Percentiles rank a stretch among this genome's conserved stretches.
These are phyloP conservation scores for Aromia moschata DNA, from an alignment of 2,888 invertebrate genomes.

Conservation along the genomic window DNA sequence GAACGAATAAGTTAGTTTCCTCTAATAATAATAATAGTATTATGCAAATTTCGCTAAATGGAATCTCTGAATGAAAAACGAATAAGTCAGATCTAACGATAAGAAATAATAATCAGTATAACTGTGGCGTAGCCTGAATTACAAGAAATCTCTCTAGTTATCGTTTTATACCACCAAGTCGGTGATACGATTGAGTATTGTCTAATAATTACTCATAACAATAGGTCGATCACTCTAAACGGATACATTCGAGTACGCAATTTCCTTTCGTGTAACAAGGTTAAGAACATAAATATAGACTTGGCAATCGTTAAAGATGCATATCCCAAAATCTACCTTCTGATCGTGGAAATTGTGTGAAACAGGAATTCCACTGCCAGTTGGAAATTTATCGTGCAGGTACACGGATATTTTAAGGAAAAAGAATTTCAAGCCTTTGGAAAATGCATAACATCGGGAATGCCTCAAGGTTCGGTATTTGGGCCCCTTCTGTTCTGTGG, in stretches of 20 bases:
- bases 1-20: no score
- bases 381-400: no score
- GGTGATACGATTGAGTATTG: slow-evolving; percentile 15
- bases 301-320: slow-evolving; percentile 6
- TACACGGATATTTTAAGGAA: no score
- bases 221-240: slow-evolving; percentile 38
- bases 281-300: slow-evolving; percentile 36
- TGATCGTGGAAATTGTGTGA: not conserved
- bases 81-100: not conserved
- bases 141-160: not conserved
- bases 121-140: not conserved
- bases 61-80: slow-evolving; percentile 4
- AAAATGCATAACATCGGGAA: no score
- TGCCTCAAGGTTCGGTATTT: no score
- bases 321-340: slow-evolving; percentile 16
- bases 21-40: no score
- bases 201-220: slow-evolving; percentile 38
- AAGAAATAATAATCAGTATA: slow-evolving; percentile 21
- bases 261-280: slow-evolving; percentile 39
- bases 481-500: no score
- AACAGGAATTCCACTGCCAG: no score
- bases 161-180: not conserved
- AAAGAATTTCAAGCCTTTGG: no score
- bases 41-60: no score
- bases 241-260: slow-evolving; percentile 36